Evolutionary conservation across 1,140 invertebrate species (phyloP).

Genomic region (Metopolophium dirhodum): DNA sequence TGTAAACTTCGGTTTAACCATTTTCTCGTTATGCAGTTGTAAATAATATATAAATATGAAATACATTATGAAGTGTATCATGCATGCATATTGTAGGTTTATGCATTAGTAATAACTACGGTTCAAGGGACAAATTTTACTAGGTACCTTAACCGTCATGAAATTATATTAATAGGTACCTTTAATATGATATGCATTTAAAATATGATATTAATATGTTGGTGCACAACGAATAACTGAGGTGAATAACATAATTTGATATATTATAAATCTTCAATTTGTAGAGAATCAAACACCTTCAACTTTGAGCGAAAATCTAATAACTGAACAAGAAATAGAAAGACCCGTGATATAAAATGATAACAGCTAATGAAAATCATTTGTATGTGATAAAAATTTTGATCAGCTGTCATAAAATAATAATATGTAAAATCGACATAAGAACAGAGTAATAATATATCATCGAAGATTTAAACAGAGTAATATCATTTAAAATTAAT

Average conservation of each 20-base stretch:
- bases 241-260: not conserved
- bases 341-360: no score
- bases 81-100: not conserved
- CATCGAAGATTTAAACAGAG: no score
- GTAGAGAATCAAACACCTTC: no score
- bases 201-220: not conserved
- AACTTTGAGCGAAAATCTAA: not conserved
- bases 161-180: not conserved
- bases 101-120: not conserved
- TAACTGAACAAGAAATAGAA: not conserved
- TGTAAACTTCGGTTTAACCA: not conserved
- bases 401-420: no score
- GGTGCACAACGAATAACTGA: not conserved
- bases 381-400: not conserved
- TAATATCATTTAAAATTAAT: no score
- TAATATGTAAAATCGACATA: no score
- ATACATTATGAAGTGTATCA: not conserved
- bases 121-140: not conserved
- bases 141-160: not conserved
- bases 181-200: not conserved
- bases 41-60: not conserved
- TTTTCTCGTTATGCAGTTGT: not conserved
- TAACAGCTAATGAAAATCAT: no score
- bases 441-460: no score
- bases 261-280: not conserved